Percentiles rank a stretch among this genome's conserved stretches.
These are phyloP conservation scores for Sphenodon punctatus DNA, from an alignment of 2,797 vertebrate species.

Conservation along the genomic window DNA sequence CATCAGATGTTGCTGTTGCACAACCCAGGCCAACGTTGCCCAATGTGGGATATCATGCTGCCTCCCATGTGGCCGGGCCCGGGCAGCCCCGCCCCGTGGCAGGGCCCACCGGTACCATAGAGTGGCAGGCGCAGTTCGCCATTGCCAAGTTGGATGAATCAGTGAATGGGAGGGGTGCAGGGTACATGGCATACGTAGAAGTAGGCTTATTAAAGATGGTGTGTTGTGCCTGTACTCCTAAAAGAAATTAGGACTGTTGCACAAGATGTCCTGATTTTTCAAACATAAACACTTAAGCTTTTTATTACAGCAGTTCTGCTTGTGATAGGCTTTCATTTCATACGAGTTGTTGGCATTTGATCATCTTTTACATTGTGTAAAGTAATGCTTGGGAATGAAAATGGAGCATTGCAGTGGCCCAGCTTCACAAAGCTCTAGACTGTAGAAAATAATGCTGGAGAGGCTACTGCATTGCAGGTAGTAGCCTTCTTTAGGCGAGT, in stretches of 20 bases:
- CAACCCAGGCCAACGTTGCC: too few species aligned
- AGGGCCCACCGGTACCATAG: too few species aligned
- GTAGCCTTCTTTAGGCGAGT: neutral
- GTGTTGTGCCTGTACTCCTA: neutral
- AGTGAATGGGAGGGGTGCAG: too few species aligned
- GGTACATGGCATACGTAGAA: too few species aligned
- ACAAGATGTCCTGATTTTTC: neutral
- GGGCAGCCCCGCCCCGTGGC: too few species aligned
- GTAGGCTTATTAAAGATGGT: too few species aligned
- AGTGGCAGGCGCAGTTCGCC: too few species aligned
- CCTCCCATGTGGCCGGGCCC: too few species aligned
- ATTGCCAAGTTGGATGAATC: too few species aligned
- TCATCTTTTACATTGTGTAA: neutral
- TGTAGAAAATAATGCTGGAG: constrained; percentile 12
- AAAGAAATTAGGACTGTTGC: neutral
- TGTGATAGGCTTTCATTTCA: neutral
- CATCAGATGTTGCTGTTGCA: too few species aligned
- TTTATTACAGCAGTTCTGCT: neutral
- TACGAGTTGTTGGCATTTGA: neutral
- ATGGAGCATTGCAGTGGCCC: neutral
- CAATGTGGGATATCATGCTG: too few species aligned
- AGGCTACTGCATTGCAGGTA: constrained; percentile 62
- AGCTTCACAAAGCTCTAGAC: fast-evolving
- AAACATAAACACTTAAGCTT: neutral
- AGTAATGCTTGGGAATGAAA: neutral